Evolutionary conservation across 1,140 invertebrate species (phyloP).

Genomic region (Probaryconus sp.): DNA sequence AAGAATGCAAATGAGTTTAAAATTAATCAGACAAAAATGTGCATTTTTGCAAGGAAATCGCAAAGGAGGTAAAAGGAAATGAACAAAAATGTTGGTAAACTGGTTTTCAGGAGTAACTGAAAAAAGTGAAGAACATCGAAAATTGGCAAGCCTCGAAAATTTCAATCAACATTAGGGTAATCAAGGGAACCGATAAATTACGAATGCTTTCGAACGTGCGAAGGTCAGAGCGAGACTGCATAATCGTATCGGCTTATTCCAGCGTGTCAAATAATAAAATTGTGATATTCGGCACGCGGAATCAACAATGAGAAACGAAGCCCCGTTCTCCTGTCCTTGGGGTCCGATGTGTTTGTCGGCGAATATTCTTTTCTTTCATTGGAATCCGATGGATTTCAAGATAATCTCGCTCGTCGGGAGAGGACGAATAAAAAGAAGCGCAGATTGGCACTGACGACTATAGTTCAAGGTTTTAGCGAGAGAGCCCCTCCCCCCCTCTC

Average conservation of each 20-base stretch:
- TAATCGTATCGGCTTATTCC: constrained; percentile 2
- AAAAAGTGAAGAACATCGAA: too few relatives aligned
- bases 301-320: constrained; percentile 28
- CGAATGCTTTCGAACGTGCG: background rate
- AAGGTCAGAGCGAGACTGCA: constrained; percentile 21
- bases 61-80: too few relatives aligned
- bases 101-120: too few relatives aligned
- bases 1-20: too few relatives aligned
- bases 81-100: too few relatives aligned
- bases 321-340: constrained; percentile 30
- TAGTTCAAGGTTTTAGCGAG: constrained; percentile 24
- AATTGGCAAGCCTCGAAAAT: too few relatives aligned
- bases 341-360: constrained; percentile 1
- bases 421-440: constrained; percentile 28
- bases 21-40: too few relatives aligned
- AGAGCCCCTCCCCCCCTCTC: too few relatives aligned
- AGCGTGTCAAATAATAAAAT: constrained; percentile 20
- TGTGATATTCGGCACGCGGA: constrained; percentile 39
- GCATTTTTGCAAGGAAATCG: too few relatives aligned
- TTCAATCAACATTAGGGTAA: too few relatives aligned
- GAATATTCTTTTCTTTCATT: constrained; percentile 23
- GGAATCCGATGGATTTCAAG: constrained; percentile 42
- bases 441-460: constrained; percentile 21
- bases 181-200: too few relatives aligned
- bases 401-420: constrained; percentile 17